Base-by-base conservation (phyloP, 2,888 invertebrate species). In the Drosophila kokeensis region DNA sequence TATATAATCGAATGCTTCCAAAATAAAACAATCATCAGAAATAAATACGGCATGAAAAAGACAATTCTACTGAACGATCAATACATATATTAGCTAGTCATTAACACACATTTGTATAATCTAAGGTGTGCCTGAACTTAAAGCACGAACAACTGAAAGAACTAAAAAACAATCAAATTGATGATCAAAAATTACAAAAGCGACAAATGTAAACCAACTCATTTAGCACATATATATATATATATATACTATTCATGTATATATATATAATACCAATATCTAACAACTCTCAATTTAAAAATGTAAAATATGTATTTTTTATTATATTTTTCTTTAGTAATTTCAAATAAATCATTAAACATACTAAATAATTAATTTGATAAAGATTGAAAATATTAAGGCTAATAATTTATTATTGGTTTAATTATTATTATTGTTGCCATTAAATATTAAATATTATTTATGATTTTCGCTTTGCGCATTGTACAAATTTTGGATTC, bases 21-120 rank as follows among this genome's bases (percentile, higher is more conserved):
- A 45, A 45, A 45, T 15, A 45, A 45, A 24, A 45, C 45, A 45
- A 45, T 45, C 45, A 45, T 45, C 45, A 45, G 21, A 36, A 15
- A 59, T 15, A 24, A 24, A 45, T 24, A 45, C 8, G 45, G 15
- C 45, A 24, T 45, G 2, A 13, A 42, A 13, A 45, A 7, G 4
- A 13, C 45, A 45, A 24, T 45, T 21, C 13, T 21, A 45, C 40
- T 40, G n/a, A 40, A 40, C 24, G 45, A 45, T 45, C 27, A 4
- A 24, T 45, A 15, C 45, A 24, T 45, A 24, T 45, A 24, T 45
- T 21, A 45, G 45, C 15, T 42, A 21, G n/a, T 40, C n/a, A 10
- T 40, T 40, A 40, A 13, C 11, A 42, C n/a, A 21, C n/a, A 42
- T 21, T 42, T 42, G 2, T 21, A 11, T 42, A 42, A 42, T 45